Base-by-base conservation (phyloP, 1,140 invertebrate species). In the Drosophila sp. region DNA sequence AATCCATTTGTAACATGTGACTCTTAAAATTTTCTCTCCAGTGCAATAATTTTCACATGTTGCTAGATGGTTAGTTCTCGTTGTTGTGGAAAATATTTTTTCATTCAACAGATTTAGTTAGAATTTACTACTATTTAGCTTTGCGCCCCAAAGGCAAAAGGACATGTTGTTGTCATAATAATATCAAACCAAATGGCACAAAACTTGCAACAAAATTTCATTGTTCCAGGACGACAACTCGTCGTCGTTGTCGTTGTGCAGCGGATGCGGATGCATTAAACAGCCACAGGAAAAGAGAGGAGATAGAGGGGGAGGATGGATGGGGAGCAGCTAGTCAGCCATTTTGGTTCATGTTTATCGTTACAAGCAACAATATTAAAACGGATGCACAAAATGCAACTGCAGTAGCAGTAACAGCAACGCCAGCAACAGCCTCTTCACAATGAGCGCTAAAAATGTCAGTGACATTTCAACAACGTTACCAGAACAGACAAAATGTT, bases 401-500 rank as follows among this genome's bases (percentile, higher is more conserved):
- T 68, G 60, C 60, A 68, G 60, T 23, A 41, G 64, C 57, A 40
- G 60, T 29, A 33, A 7, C 40, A 62, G 60, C 27, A 40, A 27
- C 23, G 7, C 2, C 60, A 23, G 61, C 44, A 23, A 29, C 35
- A 61, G 60, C 35, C 35, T 25, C 44, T 54, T 54, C 54, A 56
- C 41, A 65, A 62, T 41, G 41, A 63, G 70, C 72, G 67, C 67
- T 78, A 75, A 75, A 78, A 79, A 70, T 79, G 76, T 76, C 76
- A 79, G 40, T 79, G 68, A 79, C 76, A 78, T 78, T 78, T 75
- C 66, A 74, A 58, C 69, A 76, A 61, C 70, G 44, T 56, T 56
- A 30, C 47, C 47, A 30, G 38, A 66, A 60, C 27, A 23, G 44
- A 63, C 55, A 69, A 63, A n/a, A 38, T 64, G 66, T 54, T 60